Base-by-base conservation (phyloP, 2,797 vertebrate genomes). In the Anabacerthia variegaticeps region DNA sequence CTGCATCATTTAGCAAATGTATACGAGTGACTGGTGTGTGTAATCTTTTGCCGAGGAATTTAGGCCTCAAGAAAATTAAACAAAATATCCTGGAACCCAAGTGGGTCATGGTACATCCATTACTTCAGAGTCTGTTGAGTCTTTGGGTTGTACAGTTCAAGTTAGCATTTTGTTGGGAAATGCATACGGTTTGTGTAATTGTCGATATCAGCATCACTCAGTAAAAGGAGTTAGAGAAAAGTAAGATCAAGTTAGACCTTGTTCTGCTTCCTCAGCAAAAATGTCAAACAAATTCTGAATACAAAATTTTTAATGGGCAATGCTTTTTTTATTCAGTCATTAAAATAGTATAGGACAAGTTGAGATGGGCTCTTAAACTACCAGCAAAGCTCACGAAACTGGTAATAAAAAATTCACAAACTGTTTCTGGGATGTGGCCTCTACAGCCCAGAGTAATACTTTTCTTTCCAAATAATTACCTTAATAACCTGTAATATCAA, bases 261-360 rank as follows among this genome's bases (percentile, higher is more conserved):
- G 66, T 87, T 93, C 65, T 95, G 77, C 78, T 43, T 95, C n/a
- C 43, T 90, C 88, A 96, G 89, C 75, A 93, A 94, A 95, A 97
- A 91, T 78, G 56, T 82, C 46, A 92, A 85, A 56, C 14, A n/a
- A 69, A 77, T 91, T 95, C 66, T 82, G 32, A 90, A 89, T 89
- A 59, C 24, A 79, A 91, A 48, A n/a, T 30, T 77, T 67, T 89
- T 75, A 92, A 92, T 71, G 32, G 34, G 17, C 4, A 27, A 56
- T 74, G 16, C 2, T 73, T 95, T 78, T 65, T 54, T 80, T 75
- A 83, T 85, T 88, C 86, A 41, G 81, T 69, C 86, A 65, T 90
- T 94, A 78, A 91, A 72, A 73, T 62, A 78, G 5, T 72, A 52
- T 44, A 85, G 52, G 37, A 72, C 20, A 87, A 90, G 36, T 58